phyloP scores from a whole-genome alignment of 2,888 invertebrate species.

The Xylota segnis region DNA sequence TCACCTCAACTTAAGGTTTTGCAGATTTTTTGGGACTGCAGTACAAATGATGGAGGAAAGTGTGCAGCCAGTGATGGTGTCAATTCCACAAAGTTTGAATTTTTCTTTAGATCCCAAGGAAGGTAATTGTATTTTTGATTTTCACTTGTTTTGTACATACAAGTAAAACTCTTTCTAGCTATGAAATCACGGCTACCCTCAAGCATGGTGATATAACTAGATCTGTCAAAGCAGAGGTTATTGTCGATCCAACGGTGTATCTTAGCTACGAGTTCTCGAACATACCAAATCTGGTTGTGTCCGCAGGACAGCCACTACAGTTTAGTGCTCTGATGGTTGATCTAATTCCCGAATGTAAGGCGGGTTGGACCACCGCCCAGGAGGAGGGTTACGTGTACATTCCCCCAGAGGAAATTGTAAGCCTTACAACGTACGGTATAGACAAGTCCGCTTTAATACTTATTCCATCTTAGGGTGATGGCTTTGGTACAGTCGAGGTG shows the following conservation, averaged over 20 bases:
- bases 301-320: conserved; percentile 55
- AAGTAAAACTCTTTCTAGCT: conserved; percentile 29
- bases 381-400: conserved; percentile 69
- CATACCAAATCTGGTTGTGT: conserved; percentile 53
- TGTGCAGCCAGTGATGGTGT: conserved; percentile 23
- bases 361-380: conserved; percentile 74
- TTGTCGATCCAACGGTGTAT: conserved; percentile 60
- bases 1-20: neutral
- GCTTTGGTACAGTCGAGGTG: conserved; percentile 62
- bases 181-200: conserved; percentile 48
- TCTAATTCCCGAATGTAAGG: conserved; percentile 67
- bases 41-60: conserved; percentile 49
- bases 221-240: conserved; percentile 52
- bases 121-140: conserved; percentile 27
- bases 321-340: conserved; percentile 67
- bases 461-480: conserved; percentile 40
- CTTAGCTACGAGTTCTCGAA: conserved; percentile 68
- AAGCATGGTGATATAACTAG: conserved; percentile 49
- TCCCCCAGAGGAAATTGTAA: conserved; percentile 67
- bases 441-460: neutral
- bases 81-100: conserved; percentile 66
- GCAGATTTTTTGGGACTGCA: conserved; percentile 66
- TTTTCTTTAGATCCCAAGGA: conserved; percentile 48
- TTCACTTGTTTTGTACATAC: too few species aligned
- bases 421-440: neutral